Percentiles rank a stretch among this genome's conserved stretches.
phyloP scores from a whole-genome alignment of 2,888 invertebrate species.

The Catocala fraxini region DNA sequence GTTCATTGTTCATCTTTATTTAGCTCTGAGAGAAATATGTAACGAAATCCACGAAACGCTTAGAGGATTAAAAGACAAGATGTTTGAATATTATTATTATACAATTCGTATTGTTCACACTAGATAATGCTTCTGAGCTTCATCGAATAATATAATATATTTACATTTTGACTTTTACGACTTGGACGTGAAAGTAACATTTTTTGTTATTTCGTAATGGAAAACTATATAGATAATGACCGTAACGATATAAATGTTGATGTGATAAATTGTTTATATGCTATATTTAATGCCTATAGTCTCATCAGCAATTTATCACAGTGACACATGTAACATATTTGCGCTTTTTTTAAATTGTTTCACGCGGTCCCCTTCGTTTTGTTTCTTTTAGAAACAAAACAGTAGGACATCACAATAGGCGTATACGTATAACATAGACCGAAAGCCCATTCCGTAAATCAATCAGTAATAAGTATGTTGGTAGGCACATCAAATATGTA shows the following conservation, averaged over 20 bases:
- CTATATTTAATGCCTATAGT: conserved; percentile 31
- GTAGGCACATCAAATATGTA: conserved; percentile 60
- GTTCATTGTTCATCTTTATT: conserved; percentile 18
- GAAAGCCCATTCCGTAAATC: conserved; percentile 56
- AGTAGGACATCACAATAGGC: conserved; percentile 13
- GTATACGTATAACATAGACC: conserved; percentile 29
- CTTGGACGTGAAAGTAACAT: conserved; percentile 11
- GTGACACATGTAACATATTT: conserved; percentile 29
- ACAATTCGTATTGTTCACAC: conserved; percentile 26
- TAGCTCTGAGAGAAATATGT: conserved; percentile 19
- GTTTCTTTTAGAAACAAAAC: conserved; percentile 21
- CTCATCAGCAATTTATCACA: conserved; percentile 29
- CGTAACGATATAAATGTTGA: conserved; percentile 33
- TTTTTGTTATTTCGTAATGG: conserved; percentile 24
- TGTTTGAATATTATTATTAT: conserved; percentile 10
- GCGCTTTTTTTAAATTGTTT: conserved; percentile 14
- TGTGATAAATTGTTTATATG: conserved; percentile 32
- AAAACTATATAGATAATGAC: conserved; percentile 28
- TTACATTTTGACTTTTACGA: conserved; percentile 37
- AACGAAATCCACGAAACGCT: conserved; percentile 16
- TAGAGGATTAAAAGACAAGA: conserved; percentile 30
- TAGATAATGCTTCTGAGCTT: conserved; percentile 20
- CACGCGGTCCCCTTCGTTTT: conserved; percentile 1
- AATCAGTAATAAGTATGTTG: conserved; percentile 60
- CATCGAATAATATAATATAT: conserved; percentile 22